These are phyloP conservation scores for Botia almorhae DNA, from an alignment of 2,797 vertebrate species.

Conservation along the genomic window DNA sequence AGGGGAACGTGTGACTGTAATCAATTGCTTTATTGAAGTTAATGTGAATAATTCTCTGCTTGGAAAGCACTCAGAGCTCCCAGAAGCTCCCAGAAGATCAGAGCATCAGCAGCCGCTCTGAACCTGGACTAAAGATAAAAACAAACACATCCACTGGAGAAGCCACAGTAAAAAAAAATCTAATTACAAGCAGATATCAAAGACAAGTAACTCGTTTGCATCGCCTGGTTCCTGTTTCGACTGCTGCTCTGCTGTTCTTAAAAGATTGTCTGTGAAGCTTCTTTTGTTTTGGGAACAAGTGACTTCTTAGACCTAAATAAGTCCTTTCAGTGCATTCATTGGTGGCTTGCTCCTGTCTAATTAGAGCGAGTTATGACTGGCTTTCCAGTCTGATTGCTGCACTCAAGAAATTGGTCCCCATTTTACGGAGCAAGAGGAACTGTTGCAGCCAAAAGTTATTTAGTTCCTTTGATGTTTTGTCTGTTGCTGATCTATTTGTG, in stretches of 20 bases:
- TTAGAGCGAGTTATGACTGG: slow-evolving; percentile 31
- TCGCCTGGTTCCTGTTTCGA: background rate
- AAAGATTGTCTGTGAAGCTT: slow-evolving; percentile 25
- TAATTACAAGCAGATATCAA: slow-evolving; percentile 47
- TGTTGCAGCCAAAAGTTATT: background rate
- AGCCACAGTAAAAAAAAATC: slow-evolving; percentile 25
- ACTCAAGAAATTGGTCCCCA: slow-evolving; percentile 21
- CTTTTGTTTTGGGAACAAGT: slow-evolving; percentile 44
- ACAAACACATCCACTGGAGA: slow-evolving; percentile 25
- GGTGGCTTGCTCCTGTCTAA: slow-evolving; percentile 10
- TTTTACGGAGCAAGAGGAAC: background rate
- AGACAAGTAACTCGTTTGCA: slow-evolving; percentile 21
- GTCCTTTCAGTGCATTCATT: background rate
- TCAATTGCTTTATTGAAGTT: slow-evolving; percentile 44
- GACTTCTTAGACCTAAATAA: slow-evolving; percentile 3
- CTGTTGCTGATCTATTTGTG: slow-evolving; percentile 13
- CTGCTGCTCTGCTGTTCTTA: background rate
- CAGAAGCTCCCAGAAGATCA: slow-evolving; percentile 35
- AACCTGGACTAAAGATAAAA: slow-evolving; percentile 36
- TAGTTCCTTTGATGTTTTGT: slow-evolving; percentile 32
- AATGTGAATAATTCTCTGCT: slow-evolving; percentile 50
- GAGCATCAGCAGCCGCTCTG: slow-evolving; percentile 29
- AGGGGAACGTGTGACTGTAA: slow-evolving; percentile 28
- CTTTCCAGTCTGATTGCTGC: background rate
- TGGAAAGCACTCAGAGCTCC: slow-evolving; percentile 35